Evolutionary conservation across 2,797 vertebrate genomes (phyloP).

Genomic region (Anguilla obscura): DNA sequence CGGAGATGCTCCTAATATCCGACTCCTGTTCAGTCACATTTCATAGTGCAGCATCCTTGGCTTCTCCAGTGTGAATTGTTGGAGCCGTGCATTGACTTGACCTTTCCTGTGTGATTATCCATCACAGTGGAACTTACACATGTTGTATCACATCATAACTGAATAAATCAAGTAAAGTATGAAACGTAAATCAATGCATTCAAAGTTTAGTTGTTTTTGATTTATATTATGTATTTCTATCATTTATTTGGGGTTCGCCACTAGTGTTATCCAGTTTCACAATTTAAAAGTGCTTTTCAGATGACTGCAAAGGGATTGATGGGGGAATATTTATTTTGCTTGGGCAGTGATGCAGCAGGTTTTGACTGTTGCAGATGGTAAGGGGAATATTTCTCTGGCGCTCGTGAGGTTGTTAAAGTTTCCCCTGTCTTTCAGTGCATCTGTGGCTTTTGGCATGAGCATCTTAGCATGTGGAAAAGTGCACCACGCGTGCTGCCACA

Average conservation of each 20-base stretch:
- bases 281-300: background rate
- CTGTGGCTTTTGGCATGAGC: background rate
- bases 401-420: background rate
- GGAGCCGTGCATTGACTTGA: background rate
- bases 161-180: background rate
- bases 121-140: background rate
- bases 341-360: background rate
- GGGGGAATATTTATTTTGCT: background rate
- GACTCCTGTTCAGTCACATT: background rate
- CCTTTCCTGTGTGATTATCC: background rate
- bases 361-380: slow-evolving; percentile 46
- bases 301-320: background rate
- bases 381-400: slow-evolving; percentile 47
- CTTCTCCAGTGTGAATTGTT: background rate
- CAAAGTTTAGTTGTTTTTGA: background rate
- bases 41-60: too few relatives aligned
- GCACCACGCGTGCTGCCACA: background rate
- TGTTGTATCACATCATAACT: background rate
- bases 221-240: background rate
- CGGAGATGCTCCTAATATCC: background rate
- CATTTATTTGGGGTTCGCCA: slow-evolving; percentile 26
- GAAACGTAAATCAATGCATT: too few relatives aligned
- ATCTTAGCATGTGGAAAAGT: background rate
- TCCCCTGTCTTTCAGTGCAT: background rate
- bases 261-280: slow-evolving; percentile 3